Evolutionary conservation across 1,140 invertebrate genomes (phyloP), one percentile per base, ranked within the genome.

Genomic region (Harlomillsia oculata): DNA sequence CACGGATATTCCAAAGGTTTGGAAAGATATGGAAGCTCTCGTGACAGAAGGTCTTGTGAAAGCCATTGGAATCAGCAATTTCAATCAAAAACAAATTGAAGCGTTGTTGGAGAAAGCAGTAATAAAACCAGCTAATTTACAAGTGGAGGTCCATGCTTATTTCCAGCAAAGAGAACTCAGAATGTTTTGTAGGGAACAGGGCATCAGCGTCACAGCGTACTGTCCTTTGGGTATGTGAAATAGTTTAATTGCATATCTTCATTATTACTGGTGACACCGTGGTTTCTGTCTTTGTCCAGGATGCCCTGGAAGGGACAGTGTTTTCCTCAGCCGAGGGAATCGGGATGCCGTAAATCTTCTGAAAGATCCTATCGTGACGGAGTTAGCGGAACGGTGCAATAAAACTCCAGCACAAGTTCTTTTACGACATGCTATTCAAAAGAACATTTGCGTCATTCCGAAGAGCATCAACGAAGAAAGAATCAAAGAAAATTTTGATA

Each of bases 1-100:
- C 39, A 76, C 80, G 1, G 89, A 95, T 70, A 93, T 85, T 67
- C 63, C 91, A 14, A 90, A 94, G 64, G 90, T 91, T 0, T 97
- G 91, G 90, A 82, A 79, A 71, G 89, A 79, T 29, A 79, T 96
- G 79, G 92, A 95, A 73, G 75, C 82, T 36, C 78, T 84, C 41
- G 81, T 83, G 2, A 73, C 78, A 20, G 72, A 81, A 50, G 89
- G 87, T 1, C 73, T 89, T 13, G 75, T 78, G 0, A 80, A 50
- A 43, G 29, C 46, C 25, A 78, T 81, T 53, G 78, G 79, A 23
- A 28, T 80, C 1, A 80, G 77, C 6, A 80, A 80, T 62, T 81
- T 81, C 58, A 79, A 76, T 56, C 67, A 65, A 51, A 59, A 71
- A 53, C 80, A 81, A 66, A 70, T 80, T 18, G 63, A 73, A 48